Evolutionary conservation across 2,888 invertebrate species (phyloP), one percentile per base, ranked within the genome.

Genomic region (Drosophila cracens): DNA sequence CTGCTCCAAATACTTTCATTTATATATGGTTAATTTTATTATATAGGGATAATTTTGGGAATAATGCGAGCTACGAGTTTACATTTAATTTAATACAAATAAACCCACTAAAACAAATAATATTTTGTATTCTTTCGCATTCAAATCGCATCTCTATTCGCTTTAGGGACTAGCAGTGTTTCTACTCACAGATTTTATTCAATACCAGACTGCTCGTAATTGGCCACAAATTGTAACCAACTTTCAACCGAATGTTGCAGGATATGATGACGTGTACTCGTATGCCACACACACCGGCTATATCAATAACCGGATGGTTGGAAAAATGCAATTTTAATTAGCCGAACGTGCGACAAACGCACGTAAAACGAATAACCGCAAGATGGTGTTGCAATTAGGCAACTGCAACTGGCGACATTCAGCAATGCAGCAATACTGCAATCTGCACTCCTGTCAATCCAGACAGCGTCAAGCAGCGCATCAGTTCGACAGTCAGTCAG

Each of bases 251-350:
- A 33, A 5, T 27, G 10, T 46, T 36, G 38, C 38, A 18, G 49
- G 34, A 56, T 36, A 25, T 34, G 27, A 46, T 31, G 36, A 70
- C 64, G 74, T 64, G 56, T 43, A 64, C 67, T 74, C 57, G 74
- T 56, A 46, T 74, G 65, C 48, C 48, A 51, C 68, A 68, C 68
- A 68, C 13, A 56, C 46, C 48, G 68, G 71, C 66, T 57, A 74
- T 80, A 80, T 80, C 80, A 80, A 80, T 80, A 77, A 62, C 71
- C 62, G 36, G 21, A 59, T 58, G 57, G 63, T 60, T 64, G 79
- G 64, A 84, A 82, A 87, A 87, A 89, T 87, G 78, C 79, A 88
- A 81, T 87, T 88, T 87, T 87, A 87, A 87, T 89, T 87, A 87
- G 87, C 70, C 79, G 66, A 81, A 87, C 82, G 81, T 84, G 87